These are phyloP conservation scores for Cheilosia scutellata DNA, from an alignment of 2,888 invertebrate genomes.

Conservation along the genomic window DNA sequence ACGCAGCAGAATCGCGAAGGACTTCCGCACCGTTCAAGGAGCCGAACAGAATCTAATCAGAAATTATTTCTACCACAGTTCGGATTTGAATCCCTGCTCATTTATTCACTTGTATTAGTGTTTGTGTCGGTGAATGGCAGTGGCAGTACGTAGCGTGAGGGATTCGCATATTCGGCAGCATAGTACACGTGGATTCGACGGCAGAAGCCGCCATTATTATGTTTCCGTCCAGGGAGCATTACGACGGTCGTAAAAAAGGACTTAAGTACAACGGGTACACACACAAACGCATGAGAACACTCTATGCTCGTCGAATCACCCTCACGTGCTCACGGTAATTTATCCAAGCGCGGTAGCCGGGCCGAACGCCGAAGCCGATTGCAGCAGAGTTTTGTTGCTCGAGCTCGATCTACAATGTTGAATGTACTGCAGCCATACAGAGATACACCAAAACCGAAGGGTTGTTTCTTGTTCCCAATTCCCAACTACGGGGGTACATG, in stretches of 20 bases:
- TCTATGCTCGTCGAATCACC: conserved; percentile 78
- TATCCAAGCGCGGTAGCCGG: conserved; percentile 80
- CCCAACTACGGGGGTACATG: neutral
- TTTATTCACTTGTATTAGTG: conserved; percentile 65
- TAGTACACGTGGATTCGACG: conserved; percentile 69
- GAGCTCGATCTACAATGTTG: conserved; percentile 54
- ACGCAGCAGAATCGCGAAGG: conserved; percentile 77
- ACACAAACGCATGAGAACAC: conserved; percentile 60
- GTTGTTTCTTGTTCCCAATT: conserved; percentile 26
- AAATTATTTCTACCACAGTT: conserved; percentile 78
- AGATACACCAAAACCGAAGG: conserved; percentile 29
- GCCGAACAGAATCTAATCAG: conserved; percentile 82
- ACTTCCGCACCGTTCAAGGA: conserved; percentile 78
- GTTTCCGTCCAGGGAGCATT: conserved; percentile 67
- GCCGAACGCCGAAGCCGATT: conserved; percentile 58
- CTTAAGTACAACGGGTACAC: conserved; percentile 56
- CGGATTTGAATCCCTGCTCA: conserved; percentile 80
- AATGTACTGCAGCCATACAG: conserved; percentile 44
- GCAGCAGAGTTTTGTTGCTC: conserved; percentile 47
- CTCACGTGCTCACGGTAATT: conserved; percentile 82
- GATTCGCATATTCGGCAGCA: conserved; percentile 76
- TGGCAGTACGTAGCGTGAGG: conserved; percentile 75
- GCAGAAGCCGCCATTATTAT: conserved; percentile 70
- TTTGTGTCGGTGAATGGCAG: conserved; percentile 60
- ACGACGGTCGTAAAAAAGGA: conserved; percentile 70